A percentile compares a stretch with the other conserved stretches of the same genome.
phyloP scores from a whole-genome alignment of 1,140 invertebrate species.

The Drosophila repleta region DNA sequence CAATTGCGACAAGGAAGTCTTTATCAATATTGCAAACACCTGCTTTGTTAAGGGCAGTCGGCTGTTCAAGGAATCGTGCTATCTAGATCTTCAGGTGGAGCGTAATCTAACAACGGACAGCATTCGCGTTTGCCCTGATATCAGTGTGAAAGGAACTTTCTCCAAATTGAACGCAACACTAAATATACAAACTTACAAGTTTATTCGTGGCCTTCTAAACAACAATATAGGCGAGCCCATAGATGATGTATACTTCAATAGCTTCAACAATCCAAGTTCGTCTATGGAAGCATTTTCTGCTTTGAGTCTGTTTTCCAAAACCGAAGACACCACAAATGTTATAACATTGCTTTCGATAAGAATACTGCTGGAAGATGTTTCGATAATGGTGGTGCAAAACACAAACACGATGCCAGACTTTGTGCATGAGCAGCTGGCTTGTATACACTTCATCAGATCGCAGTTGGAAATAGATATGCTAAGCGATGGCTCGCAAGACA shows the following conservation, averaged over 20 bases:
- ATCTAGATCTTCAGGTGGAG: conserved; percentile 91
- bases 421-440: conserved; percentile 87
- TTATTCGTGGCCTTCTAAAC: conserved; percentile 93
- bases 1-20: conserved; percentile 45
- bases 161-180: conserved; percentile 94
- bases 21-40: conserved; percentile 71
- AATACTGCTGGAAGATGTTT: conserved; percentile 95
- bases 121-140: conserved; percentile 89
- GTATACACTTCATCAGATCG: conserved; percentile 96
- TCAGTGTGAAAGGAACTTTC: conserved; percentile 92
- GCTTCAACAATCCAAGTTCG: conserved; percentile 52
- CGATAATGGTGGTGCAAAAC: conserved; percentile 87
- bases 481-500: conserved; percentile 95
- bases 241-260: conserved; percentile 86
- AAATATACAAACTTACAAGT: conserved; percentile 93
- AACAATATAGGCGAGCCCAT: conserved; percentile 97
- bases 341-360: conserved; percentile 92
- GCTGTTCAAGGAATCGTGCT: conserved; percentile 91
- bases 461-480: conserved; percentile 92
- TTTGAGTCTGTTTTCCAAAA: conserved; percentile 48
- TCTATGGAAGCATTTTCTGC: conserved; percentile 68
- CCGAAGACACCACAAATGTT: conserved; percentile 65
- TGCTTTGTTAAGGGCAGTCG: conserved; percentile 85
- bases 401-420: conserved; percentile 69
- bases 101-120: conserved; percentile 89